Evolutionary conservation across 2,888 invertebrate species (phyloP).

Genomic region (Tricholauxania praeusta): DNA sequence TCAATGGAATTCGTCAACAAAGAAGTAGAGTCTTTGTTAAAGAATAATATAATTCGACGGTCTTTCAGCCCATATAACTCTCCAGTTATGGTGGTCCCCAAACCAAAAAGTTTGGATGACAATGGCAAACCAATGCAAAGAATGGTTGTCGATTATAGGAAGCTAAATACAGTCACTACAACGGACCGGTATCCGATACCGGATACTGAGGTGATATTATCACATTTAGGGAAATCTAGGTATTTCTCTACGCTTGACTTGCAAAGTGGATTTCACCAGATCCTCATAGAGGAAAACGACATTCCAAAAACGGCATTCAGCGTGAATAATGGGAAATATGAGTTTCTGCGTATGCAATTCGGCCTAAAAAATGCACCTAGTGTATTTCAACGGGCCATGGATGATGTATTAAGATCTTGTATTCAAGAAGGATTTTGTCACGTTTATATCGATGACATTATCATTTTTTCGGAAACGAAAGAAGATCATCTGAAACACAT

Average conservation of each 20-base stretch:
- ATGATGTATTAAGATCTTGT: neutral
- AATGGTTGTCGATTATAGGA: conserved; percentile 30
- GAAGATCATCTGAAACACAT: neutral
- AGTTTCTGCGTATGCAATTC: no score
- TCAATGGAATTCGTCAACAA: neutral
- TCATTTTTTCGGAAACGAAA: neutral
- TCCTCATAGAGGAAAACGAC: no score
- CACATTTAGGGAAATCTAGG: no score
- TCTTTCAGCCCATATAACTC: conserved; percentile 27
- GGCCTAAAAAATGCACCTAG: no score
- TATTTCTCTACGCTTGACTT: no score
- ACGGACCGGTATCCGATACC: no score
- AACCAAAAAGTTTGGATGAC: conserved; percentile 28
- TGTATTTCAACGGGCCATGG: no score
- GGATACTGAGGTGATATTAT: no score
- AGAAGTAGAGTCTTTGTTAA: neutral
- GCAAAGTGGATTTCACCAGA: no score
- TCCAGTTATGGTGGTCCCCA: conserved; percentile 29
- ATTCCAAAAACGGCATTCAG: no score
- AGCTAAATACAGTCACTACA: conserved; percentile 21
- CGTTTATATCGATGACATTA: no score
- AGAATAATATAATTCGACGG: neutral
- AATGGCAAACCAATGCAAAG: neutral
- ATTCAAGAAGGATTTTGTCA: neutral
- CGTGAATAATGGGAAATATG: no score